Conservation (phyloP, 2,113 vertebrate genomes). For the Corythaeola cristata region DNA sequence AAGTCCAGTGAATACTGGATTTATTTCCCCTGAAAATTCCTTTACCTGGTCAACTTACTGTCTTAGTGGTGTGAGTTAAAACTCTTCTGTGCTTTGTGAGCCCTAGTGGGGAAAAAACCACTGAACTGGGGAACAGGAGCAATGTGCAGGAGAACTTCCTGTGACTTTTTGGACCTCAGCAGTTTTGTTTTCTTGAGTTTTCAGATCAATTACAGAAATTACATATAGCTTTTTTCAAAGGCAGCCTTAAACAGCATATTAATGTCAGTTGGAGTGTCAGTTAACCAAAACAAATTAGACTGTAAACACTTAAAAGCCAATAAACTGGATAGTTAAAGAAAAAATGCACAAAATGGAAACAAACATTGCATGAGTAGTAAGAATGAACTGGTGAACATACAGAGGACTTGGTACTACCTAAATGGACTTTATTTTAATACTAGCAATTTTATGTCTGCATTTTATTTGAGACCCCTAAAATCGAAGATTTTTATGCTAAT, state of each 20-base stretch:
- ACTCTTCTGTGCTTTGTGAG: background rate
- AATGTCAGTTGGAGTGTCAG: background rate
- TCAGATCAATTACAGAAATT: background rate
- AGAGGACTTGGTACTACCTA: background rate
- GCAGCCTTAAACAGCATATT: background rate
- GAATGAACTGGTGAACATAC: background rate
- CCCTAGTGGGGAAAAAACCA: background rate
- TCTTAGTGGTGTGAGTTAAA: background rate
- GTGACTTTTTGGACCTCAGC: background rate
- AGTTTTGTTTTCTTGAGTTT: background rate
- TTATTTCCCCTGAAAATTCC: background rate
- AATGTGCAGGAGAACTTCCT: background rate
- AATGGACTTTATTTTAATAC: background rate
- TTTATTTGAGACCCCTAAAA: background rate
- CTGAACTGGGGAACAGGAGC: background rate
- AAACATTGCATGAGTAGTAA: background rate
- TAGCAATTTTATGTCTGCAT: background rate
- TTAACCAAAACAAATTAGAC: background rate
- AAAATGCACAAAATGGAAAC: background rate
- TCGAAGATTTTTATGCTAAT: background rate
- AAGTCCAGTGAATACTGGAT: background rate
- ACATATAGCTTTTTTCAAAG: background rate
- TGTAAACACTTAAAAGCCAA: background rate
- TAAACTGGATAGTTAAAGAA: background rate
- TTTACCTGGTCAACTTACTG: background rate